Base-by-base conservation (phyloP, 2,888 invertebrate species). In the Ectropis crepuscularia region DNA sequence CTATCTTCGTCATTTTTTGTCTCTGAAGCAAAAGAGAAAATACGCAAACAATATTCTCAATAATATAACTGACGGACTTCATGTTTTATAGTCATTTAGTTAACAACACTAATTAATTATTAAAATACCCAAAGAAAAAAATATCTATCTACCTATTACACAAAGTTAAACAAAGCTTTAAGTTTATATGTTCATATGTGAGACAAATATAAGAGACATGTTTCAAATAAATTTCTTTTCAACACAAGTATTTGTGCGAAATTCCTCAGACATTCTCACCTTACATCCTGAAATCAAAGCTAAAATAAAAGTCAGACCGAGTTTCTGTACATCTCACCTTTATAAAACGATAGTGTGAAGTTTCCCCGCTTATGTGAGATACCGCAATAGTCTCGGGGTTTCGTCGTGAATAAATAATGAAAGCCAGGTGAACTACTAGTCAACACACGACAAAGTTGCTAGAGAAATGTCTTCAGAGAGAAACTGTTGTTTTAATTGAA, bases 341-440 rank as follows among this genome's bases (percentile, higher is more conserved):
- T 76, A 81, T 80, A 80, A 78, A 83, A 81, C 79, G 79, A 74
- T 76, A 77, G 80, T 80, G 80, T 78, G 76, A 79, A 85, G 80
- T 81, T 81, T 73, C 74, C 68, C 71, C 76, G 61, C 73, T 79
- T 67, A 79, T 74, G 76, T 75, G 74, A 72, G 75, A 76, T 75
- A 73, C 79, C 79, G 74, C 81, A 78, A 76, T 78, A 75, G 68
- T 74, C 76, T 78, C 74, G 78, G 75, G 80, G 79, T 83, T 84
- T 79, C 79, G 78, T 71, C 61, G 73, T 85, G 83, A 86, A 86
- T 87, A 86, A 84, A 78, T 85, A 82, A 85, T 80, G 76, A 79
- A 76, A 73, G 71, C 69, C 71, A 71, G 72, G 74, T 76, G 70
- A 74, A 63, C 71, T 69, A 57, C 51, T 53, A 69, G 75, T 75